A percentile compares a stretch with the other conserved stretches of the same genome.
Evolutionary conservation across 2,797 vertebrate genomes (phyloP).

Genomic region (Eidolon dupreanum): DNA sequence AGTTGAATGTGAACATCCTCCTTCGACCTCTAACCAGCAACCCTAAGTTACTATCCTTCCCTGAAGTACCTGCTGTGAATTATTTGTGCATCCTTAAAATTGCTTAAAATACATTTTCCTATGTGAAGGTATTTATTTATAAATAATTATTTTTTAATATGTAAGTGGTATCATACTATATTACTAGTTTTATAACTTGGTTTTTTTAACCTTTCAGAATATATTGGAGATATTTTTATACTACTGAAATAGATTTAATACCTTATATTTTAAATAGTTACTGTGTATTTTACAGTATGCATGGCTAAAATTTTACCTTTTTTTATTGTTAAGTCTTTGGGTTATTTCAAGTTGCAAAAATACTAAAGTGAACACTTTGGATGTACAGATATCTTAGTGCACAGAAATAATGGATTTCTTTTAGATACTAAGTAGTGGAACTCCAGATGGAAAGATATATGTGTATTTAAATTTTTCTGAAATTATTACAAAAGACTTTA

Average conservation of each 20-base stretch:
- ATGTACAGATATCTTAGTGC: not conserved
- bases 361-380: not conserved
- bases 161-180: not conserved
- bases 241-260: not conserved
- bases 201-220: not conserved
- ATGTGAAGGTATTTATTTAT: not conserved
- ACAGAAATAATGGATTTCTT: not conserved
- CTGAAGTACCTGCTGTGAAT: not conserved
- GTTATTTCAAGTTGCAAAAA: not conserved
- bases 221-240: not conserved
- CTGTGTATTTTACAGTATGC: not conserved
- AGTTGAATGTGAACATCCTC: not conserved
- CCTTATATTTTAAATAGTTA: not conserved
- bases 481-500: not conserved
- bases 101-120: not conserved
- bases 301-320: not conserved
- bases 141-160: not conserved
- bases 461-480: not conserved
- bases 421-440: not conserved
- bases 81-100: not conserved
- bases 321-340: not conserved
- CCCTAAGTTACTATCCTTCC: not conserved
- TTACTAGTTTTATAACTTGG: not conserved
- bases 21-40: not conserved
- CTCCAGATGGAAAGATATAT: not conserved